Base-by-base conservation (phyloP, 1,140 invertebrate genomes). In the Drosophila murphyi region DNA sequence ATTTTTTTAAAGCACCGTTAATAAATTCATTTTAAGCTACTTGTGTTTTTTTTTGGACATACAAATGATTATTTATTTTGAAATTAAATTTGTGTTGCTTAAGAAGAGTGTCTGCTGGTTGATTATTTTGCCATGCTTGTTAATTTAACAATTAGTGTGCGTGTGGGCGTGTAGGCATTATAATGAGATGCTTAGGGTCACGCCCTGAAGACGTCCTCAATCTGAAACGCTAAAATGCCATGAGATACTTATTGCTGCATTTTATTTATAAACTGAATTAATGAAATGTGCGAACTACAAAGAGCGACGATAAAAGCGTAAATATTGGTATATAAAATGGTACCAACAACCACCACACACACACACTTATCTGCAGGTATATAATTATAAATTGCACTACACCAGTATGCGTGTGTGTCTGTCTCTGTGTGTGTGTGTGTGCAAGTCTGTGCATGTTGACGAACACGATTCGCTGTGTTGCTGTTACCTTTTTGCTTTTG, bases 241-340 rank as follows among this genome's bases (percentile, higher is more conserved):
- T 10, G 35, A 8, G 47, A 63, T 59, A 63, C 29, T 34, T 48
- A 39, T 52, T 34, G 20, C 39, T 60, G 37, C 62, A 28, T 60
- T 67, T 72, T 72, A 68, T 72, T 73, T 73, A 69, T 61, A 73
- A 55, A 28, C 63, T 47, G 12, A 57, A 67, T 51, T 59, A 28
- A 61, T 12, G 12, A 52, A 59, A 67, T 57, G 12, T 41, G 31
- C n/a, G 28, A 67, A 41, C 10, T 10, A 31, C 43, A 67, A 59
- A 59, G 5, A 29, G 55, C 63, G 34, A 45, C 62, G 45, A 52
- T 10, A 41, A 32, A 50, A 67, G 28, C 47, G 70, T 47, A 59
- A 72, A 59, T 39, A 35, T 54, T 31, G 47, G 4, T 45, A 55
- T 72, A 59, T 52, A 65, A 8, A 32, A 52, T 5, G 12, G 20